phyloP scores from a whole-genome alignment of 2,797 vertebrate species.

The Valencia hispanica region DNA sequence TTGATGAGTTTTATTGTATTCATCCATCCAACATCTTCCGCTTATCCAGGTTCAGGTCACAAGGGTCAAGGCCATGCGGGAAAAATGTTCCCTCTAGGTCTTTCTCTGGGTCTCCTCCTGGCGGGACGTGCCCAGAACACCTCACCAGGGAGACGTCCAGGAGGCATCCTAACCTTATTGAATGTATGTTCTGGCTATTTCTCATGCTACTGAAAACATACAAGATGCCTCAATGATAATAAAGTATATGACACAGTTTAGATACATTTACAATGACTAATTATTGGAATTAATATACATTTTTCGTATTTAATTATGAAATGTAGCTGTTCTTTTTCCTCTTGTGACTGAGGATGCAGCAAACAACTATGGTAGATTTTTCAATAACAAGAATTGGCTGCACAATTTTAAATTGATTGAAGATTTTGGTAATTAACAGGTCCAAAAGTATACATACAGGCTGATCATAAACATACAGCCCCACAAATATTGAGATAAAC shows the following conservation, averaged over 20 bases:
- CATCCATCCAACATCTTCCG: background rate
- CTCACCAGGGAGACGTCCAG: background rate
- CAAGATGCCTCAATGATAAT: background rate
- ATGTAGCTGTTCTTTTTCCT: background rate
- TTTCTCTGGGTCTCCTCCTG: background rate
- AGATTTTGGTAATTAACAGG: background rate
- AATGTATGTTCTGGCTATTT: background rate
- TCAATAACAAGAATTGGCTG: background rate
- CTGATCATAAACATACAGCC: background rate
- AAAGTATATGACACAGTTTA: background rate
- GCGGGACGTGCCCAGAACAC: too few species aligned
- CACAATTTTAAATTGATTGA: background rate
- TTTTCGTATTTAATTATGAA: background rate
- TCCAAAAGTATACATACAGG: background rate
- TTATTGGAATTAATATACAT: background rate
- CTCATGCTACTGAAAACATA: background rate
- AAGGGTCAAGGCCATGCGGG: background rate
- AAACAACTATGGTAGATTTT: background rate
- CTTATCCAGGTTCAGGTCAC: background rate
- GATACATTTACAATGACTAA: background rate
- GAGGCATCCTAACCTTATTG: background rate
- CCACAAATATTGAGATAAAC: background rate
- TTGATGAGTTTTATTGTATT: background rate
- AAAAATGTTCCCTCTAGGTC: background rate
- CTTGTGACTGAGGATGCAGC: background rate